Conservation (phyloP, 2,888 invertebrate species). For the Xestia rhomboidea region DNA sequence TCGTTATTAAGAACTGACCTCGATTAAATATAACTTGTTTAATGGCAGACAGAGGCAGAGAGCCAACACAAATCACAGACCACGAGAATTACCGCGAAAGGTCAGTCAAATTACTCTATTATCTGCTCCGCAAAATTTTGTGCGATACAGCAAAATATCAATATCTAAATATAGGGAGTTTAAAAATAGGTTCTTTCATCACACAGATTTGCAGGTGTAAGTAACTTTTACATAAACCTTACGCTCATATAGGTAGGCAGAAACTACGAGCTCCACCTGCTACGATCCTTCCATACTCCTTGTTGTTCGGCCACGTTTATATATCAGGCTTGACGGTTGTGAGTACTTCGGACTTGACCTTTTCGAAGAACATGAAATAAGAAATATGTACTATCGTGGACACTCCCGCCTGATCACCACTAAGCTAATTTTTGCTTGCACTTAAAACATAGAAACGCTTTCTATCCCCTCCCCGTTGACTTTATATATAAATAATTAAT, state of each 20-base stretch:
- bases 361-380: neutral
- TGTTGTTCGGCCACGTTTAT: neutral
- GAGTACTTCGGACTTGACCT: no score
- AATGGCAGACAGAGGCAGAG: slow-evolving; percentile 69
- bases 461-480: no score
- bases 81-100: slow-evolving; percentile 33
- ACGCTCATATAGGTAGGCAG: neutral
- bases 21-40: slow-evolving; percentile 24
- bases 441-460: no score
- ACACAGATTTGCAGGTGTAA: neutral
- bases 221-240: neutral
- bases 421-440: no score
- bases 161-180: neutral
- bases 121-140: neutral
- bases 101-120: neutral
- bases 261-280: neutral
- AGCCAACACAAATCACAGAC: slow-evolving; percentile 59
- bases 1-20: slow-evolving; percentile 4
- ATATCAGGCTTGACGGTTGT: neutral
- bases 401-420: no score
- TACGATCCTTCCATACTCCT: neutral
- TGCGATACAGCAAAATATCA: neutral
- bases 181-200: neutral
- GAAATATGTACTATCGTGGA: neutral
- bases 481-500: no score